Conservation (phyloP, 2,797 vertebrate genomes). For the Nasua narica region DNA sequence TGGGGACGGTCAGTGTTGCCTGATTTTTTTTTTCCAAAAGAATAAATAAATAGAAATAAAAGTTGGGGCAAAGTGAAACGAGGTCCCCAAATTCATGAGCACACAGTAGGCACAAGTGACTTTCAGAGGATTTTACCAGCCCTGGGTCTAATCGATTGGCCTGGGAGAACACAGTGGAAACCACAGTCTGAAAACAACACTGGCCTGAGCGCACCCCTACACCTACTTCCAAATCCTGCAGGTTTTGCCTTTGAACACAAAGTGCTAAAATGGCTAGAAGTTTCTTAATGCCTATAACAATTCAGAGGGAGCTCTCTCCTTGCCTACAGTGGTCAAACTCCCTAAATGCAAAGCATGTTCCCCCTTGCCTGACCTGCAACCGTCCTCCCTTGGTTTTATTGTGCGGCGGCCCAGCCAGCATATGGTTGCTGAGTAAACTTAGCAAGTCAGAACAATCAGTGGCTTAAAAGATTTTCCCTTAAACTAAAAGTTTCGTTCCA, state of each 20-base stretch:
- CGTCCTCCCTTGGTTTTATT: constrained; percentile 52
- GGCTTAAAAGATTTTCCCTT: constrained; percentile 74
- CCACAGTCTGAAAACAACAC: constrained; percentile 21
- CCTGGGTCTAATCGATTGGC: constrained; percentile 48
- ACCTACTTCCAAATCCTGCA: constrained; percentile 41
- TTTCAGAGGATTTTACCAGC: constrained; percentile 54
- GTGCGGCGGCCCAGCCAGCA: constrained; percentile 62
- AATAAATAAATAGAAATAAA: constrained; percentile 49
- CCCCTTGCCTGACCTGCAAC: constrained; percentile 66
- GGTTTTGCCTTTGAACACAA: constrained; percentile 52
- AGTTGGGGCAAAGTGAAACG: constrained; percentile 55
- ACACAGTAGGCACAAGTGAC: constrained; percentile 59
- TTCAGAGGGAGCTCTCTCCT: constrained; percentile 35
- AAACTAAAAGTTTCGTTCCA: constrained; percentile 73
- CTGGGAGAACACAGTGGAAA: constrained; percentile 18
- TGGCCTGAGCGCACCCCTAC: neutral
- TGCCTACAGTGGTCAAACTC: constrained; percentile 45
- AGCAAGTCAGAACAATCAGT: constrained; percentile 73
- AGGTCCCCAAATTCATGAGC: constrained; percentile 52
- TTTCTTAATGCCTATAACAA: constrained; percentile 34
- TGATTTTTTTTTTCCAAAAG: neutral
- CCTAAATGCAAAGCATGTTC: constrained; percentile 60
- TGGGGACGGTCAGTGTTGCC: neutral
- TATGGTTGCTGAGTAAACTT: constrained; percentile 70
- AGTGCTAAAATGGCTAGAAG: constrained; percentile 43